Conservation (phyloP, 2,797 vertebrate species). For the Gambelia wislizenii region DNA sequence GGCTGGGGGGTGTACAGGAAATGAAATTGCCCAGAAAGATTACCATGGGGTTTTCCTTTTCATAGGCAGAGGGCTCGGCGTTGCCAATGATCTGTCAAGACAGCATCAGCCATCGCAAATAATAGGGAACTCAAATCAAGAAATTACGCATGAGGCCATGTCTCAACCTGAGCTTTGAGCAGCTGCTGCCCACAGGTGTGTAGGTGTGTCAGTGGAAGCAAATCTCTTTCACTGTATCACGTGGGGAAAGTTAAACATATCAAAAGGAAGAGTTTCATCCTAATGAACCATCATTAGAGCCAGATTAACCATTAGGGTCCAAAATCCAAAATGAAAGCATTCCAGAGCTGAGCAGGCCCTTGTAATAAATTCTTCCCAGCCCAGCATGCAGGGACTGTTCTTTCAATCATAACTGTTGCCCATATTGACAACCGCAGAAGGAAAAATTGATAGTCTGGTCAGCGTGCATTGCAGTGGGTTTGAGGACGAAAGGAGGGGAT, state of each 20-base stretch:
- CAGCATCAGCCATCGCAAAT: background rate
- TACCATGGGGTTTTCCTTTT: background rate
- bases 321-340: background rate
- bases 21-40: background rate
- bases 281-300: background rate
- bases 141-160: background rate
- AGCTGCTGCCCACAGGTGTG: background rate
- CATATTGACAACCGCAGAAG: slow-evolving; percentile 33
- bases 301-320: background rate
- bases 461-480: slow-evolving; percentile 25
- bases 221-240: background rate
- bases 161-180: background rate
- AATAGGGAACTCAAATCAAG: background rate
- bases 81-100: background rate
- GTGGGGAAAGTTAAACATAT: no score
- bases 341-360: background rate
- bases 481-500: background rate
- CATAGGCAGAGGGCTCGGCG: background rate
- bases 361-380: background rate
- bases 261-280: background rate
- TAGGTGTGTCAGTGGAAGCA: background rate
- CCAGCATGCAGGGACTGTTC: background rate
- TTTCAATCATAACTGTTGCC: background rate
- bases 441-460: slow-evolving; percentile 44
- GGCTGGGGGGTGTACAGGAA: background rate